Base-by-base conservation (phyloP, 2,113 vertebrate genomes). In the Oryzias woworae region DNA sequence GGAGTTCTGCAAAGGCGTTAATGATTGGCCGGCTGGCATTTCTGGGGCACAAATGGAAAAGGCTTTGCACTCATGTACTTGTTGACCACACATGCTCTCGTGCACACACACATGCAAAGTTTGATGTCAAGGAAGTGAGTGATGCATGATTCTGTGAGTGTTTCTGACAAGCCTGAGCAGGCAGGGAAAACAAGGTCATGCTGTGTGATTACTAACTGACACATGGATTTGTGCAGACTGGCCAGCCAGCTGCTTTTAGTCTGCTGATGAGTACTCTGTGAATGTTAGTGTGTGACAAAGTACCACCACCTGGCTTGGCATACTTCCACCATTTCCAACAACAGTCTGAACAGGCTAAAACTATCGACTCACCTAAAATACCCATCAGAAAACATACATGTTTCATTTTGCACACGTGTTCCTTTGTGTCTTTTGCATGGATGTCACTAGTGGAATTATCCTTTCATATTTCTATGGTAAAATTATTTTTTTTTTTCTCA, bases 151-250 rank as follows among this genome's bases (percentile, higher is more conserved):
- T 81, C 57, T 54, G 62, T 84, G 86, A 89, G 58, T 83, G 83
- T 84, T 87, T 85, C 77, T 84, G 87, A 91, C 88, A 90, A 82
- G 85, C 75, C 61, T 77, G 82, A 87, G 82, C 75, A 73, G 76
- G 71, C 76, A 58, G 68, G 74, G 75, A 87, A 86, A 89, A 87
- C 79, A 85, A 87, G 77, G 75, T 82, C 75, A 77, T 54, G 77
- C 69, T 67, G 77, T 51, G 66, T 83, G 84, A 87, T 88, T 87
- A 77, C 83, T 83, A 85, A 80, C 81, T 77, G 83, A 88, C 82
- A 85, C 81, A 72, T 86, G 80, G 82, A 86, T 84, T 72, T 84
- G 66, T 70, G 81, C 69, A 54, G 64, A 65, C 49, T 15, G 55
- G 63, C 55, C 23, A 28, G 52, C 42, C 62, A 70, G 57, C 69